A percentile compares a stretch with the other conserved stretches of the same genome.
Conservation (phyloP, 2,113 vertebrate species). For the Lophochroa leadbeateri region DNA sequence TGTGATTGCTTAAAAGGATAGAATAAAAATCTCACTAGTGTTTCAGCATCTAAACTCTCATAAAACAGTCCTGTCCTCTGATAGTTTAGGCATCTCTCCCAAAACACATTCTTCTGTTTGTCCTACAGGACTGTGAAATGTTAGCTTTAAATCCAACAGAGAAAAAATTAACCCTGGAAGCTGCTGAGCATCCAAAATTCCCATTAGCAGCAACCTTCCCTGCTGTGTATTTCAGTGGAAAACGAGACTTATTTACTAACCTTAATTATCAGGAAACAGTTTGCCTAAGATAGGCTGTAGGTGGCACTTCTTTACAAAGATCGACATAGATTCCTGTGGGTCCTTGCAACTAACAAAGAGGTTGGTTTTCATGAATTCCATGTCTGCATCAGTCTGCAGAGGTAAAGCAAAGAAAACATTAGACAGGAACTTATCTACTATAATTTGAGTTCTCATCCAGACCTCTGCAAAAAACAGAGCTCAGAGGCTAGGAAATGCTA, state of each 20-base stretch:
- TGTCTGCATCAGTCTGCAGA: not conserved
- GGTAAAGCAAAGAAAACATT: not conserved
- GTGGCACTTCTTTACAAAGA: constrained; percentile 44
- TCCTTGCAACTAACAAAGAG: not conserved
- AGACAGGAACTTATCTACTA: not conserved
- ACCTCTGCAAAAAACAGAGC: not conserved
- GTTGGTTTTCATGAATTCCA: not conserved
- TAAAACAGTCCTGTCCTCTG: not conserved
- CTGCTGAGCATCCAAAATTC: constrained; percentile 51
- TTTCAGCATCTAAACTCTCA: not conserved
- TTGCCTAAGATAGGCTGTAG: constrained; percentile 58
- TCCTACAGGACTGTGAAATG: constrained; percentile 1
- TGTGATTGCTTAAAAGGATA: not conserved
- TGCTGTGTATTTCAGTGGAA: constrained; percentile 38
- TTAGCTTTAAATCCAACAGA: constrained; percentile 39
- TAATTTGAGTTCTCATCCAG: not conserved
- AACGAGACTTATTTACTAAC: constrained; percentile 49
- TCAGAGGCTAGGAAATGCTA: not conserved
- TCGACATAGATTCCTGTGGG: not conserved
- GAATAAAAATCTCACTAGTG: not conserved
- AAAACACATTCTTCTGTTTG: constrained; percentile 15
- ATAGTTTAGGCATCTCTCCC: not conserved
- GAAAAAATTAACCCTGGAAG: constrained; percentile 58
- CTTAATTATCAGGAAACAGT: constrained; percentile 52
- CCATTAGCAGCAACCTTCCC: constrained; percentile 13